Evolutionary conservation across 2,797 vertebrate species (phyloP).

Genomic region (Chaenodraco wilsoni): DNA sequence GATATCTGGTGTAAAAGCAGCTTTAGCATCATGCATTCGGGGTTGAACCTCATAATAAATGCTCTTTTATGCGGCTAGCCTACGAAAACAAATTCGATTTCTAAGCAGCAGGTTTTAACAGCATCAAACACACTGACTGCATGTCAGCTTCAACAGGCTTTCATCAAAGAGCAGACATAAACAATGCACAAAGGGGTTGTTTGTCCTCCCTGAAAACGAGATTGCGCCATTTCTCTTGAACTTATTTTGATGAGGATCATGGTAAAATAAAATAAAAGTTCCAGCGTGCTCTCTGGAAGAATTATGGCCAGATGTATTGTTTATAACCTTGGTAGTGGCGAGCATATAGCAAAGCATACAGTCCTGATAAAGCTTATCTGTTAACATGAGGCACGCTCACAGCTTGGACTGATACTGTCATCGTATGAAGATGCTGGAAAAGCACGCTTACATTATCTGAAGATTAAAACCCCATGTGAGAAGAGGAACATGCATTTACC

Average conservation of each 20-base stretch:
- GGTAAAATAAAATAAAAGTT: not conserved
- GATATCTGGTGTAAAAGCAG: slow-evolving; percentile 12
- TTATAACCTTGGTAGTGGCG: slow-evolving; percentile 17
- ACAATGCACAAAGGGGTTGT: slow-evolving; percentile 20
- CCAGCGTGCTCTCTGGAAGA: slow-evolving; percentile 1
- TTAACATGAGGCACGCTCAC: slow-evolving; percentile 26
- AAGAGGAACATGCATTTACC: slow-evolving; percentile 2
- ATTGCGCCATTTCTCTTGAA: slow-evolving; percentile 45
- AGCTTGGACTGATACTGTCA: slow-evolving; percentile 46
- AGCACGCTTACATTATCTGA: slow-evolving; percentile 17
- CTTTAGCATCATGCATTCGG: not conserved
- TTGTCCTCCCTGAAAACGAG: not conserved
- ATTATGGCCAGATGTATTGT: not conserved
- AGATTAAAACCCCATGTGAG: slow-evolving; percentile 12
- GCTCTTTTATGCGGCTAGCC: slow-evolving; percentile 39
- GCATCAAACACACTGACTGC: slow-evolving; percentile 30
- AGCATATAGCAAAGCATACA: slow-evolving; percentile 16
- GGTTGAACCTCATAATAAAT: slow-evolving; percentile 28
- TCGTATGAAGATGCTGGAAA: slow-evolving; percentile 24
- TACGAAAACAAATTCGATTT: slow-evolving; percentile 36
- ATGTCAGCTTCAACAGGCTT: slow-evolving; percentile 40
- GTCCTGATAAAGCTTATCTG: slow-evolving; percentile 38
- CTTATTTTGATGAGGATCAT: slow-evolving; percentile 17
- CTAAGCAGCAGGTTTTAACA: slow-evolving; percentile 29
- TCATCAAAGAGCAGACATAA: slow-evolving; percentile 29